Conservation (phyloP, 2,888 invertebrate species). For the Campopleginae sp. region DNA sequence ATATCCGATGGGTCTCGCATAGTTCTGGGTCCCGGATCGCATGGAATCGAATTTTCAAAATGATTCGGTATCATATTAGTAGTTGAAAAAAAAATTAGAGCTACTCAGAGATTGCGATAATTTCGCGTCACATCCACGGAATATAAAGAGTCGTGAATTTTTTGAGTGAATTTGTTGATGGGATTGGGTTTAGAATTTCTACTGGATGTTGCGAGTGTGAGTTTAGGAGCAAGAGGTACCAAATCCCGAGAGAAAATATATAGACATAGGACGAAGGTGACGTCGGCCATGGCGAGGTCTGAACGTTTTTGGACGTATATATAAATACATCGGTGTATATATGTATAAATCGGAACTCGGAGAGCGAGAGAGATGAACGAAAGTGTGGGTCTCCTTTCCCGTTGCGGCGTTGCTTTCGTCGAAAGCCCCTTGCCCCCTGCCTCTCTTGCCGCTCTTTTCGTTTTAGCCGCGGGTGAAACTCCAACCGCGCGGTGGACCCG, state of each 20-base stretch:
- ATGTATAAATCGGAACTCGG: slow-evolving; percentile 35
- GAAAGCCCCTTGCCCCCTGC: slow-evolving; percentile 13
- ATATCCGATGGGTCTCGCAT: not conserved
- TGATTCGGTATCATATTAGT: not conserved
- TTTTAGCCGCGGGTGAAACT: slow-evolving; percentile 55
- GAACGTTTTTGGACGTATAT: slow-evolving; percentile 81
- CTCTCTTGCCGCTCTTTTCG: slow-evolving; percentile 43
- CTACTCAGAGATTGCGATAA: not conserved
- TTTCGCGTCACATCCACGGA: not conserved
- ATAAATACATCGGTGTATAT: slow-evolving; percentile 43
- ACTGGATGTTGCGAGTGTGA: not conserved
- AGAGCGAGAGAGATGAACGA: slow-evolving; percentile 38
- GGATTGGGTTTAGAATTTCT: not conserved
- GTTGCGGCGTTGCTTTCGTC: slow-evolving; percentile 49
- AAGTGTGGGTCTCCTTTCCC: slow-evolving; percentile 48
- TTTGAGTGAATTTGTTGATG: not conserved
- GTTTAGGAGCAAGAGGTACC: slow-evolving; percentile 1
- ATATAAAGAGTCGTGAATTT: not conserved
- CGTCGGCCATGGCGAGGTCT: slow-evolving; percentile 67
- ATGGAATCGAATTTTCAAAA: not conserved
- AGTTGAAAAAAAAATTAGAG: not conserved
- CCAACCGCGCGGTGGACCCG: slow-evolving; percentile 74
- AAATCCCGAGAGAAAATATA: slow-evolving; percentile 1
- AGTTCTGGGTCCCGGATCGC: not conserved
- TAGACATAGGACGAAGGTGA: slow-evolving; percentile 8